These are phyloP conservation scores for Argyra leucocephala DNA, from an alignment of 2,888 invertebrate genomes.

Conservation along the genomic window DNA sequence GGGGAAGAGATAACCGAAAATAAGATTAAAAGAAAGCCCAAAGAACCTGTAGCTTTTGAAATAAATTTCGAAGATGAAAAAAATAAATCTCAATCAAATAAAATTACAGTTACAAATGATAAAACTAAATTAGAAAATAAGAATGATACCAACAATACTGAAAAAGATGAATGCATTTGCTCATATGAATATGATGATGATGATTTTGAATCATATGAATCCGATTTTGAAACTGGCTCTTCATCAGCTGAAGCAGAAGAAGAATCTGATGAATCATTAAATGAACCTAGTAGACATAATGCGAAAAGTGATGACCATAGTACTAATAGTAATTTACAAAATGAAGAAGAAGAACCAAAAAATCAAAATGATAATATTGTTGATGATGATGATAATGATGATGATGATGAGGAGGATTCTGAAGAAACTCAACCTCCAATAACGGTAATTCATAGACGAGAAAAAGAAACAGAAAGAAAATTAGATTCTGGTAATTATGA, in stretches of 20 bases:
- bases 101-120: conserved; percentile 15
- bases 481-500: conserved; percentile 54
- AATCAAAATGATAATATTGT: neutral
- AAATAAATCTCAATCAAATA: neutral
- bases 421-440: conserved; percentile 37
- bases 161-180: conserved; percentile 10
- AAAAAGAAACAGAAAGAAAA: conserved; percentile 47
- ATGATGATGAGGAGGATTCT: conserved; percentile 31
- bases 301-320: conserved; percentile 12
- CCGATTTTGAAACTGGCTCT: conserved; percentile 46
- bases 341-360: conserved; percentile 13
- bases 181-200: conserved; percentile 40
- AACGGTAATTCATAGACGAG: conserved; percentile 35
- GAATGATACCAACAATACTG: conserved; percentile 2
- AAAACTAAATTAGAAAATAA: conserved; percentile 13
- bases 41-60: conserved; percentile 38
- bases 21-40: conserved; percentile 18
- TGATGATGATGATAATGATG: conserved; percentile 15
- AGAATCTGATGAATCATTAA: conserved; percentile 15
- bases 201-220: conserved; percentile 51
- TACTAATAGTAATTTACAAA: conserved; percentile 7
- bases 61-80: conserved; percentile 30
- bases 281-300: conserved; percentile 9
- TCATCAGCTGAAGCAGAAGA: conserved; percentile 18
- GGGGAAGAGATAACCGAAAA: neutral